Base-by-base conservation (phyloP, 2,113 vertebrate genomes). In the Thamnaconus septentrionalis region DNA sequence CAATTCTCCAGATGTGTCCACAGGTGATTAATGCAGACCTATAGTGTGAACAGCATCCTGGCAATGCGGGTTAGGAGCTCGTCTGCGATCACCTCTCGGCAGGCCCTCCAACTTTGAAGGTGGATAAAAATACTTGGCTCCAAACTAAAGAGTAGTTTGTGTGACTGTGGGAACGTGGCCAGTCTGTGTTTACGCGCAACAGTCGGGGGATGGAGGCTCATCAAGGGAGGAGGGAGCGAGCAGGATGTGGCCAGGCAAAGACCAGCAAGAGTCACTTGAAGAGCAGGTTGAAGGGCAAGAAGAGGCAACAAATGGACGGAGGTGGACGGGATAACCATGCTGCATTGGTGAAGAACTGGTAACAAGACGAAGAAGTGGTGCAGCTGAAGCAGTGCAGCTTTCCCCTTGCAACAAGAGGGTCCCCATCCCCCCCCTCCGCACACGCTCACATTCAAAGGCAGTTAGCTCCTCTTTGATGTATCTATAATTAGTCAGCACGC, bases 401-500 rank as follows among this genome's bases (percentile, higher is more conserved):
- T 31, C 18, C 18, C 18, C 18, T 31, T 31, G 18, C 18, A 31
- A 31, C 18, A 2, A 31, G 18, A 1, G 18, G 18, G 18, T 31
- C 18, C 18, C 18, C 18, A 31, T 31, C 18, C 57, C 56, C 73
- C 82, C 82, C 79, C 73, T 64, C 73, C 87, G 80, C 73, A 8
- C 53, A 60, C 82, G 71, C 54, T 62, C 71, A 74, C 78, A 88
- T 75, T 91, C 90, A 91, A 87, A 90, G 85, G 80, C 86, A 85
- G 85, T 90, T 90, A 89, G 85, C 83, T 83, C 62, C 70, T 85
- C 89, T 92, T 91, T 91, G 92, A 92, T 91, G 88, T 85, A 79
- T 86, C 88, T 89, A 87, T 92, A 92, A 92, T 93, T 91, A 91
- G 84, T 87, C 80, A 71, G 80, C 81, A 91, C 85, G 88, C 77